Percentiles rank a stretch among this genome's conserved stretches.
Evolutionary conservation across 2,888 invertebrate genomes (phyloP).

Genomic region (Anodontia alba): DNA sequence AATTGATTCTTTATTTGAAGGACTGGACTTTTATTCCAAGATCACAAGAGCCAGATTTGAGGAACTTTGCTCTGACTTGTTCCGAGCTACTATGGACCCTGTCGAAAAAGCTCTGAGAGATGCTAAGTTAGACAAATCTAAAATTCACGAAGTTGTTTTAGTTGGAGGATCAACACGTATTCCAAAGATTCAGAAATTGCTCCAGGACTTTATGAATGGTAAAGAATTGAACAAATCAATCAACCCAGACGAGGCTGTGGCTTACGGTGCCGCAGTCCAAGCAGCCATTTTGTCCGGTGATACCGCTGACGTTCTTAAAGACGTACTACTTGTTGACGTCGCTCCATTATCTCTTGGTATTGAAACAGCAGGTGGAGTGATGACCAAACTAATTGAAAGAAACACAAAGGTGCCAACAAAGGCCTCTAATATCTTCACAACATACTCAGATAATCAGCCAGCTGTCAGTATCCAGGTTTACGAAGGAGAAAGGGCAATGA

Average conservation of each 20-base stretch:
- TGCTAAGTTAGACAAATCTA: conserved; percentile 93
- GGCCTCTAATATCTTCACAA: conserved; percentile 89
- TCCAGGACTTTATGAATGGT: conserved; percentile 88
- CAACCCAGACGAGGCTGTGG: conserved; percentile 99
- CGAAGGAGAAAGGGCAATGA: conserved; percentile 97
- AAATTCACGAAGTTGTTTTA: too few species aligned
- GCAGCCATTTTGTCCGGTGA: conserved; percentile 90
- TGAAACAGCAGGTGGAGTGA: conserved; percentile 86
- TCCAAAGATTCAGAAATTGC: too few species aligned
- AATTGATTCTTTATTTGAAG: conserved; percentile 80
- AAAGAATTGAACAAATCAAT: conserved; percentile 97
- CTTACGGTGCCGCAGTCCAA: conserved; percentile 87
- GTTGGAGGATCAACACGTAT: too few species aligned
- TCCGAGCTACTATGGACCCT: conserved; percentile 89
- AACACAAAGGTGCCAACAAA: conserved; percentile 83
- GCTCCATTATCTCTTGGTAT: conserved; percentile 85
- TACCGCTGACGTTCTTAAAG: conserved; percentile 89
- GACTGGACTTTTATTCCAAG: conserved; percentile 80
- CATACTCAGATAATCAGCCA: conserved; percentile 94
- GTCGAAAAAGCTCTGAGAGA: conserved; percentile 92
- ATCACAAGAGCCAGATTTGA: conserved; percentile 82
- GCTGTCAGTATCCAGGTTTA: conserved; percentile 87
- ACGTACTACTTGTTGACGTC: conserved; percentile 91
- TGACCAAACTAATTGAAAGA: conserved; percentile 75
- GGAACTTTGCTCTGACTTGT: conserved; percentile 78